phyloP scores from a whole-genome alignment of 1,140 invertebrate genomes.

The Pogonus chalceus region DNA sequence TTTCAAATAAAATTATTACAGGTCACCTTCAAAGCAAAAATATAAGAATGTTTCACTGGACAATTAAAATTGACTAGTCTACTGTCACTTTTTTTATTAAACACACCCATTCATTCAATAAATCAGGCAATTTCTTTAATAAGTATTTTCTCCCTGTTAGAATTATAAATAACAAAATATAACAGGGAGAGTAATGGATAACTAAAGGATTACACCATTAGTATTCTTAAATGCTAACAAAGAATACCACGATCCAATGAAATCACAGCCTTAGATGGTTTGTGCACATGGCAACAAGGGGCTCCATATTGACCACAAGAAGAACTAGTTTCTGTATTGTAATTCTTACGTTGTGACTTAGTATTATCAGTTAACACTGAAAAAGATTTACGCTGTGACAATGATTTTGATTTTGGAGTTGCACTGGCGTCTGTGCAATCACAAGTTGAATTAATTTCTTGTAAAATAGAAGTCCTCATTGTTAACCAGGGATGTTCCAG shows the following conservation, averaged over 20 bases:
- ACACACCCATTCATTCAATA: too few relatives aligned
- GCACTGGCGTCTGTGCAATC: conserved; percentile 11
- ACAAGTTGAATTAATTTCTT: conserved; percentile 16
- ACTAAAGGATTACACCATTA: background rate
- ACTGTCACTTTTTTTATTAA: too few relatives aligned
- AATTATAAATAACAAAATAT: background rate
- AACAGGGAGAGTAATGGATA: background rate
- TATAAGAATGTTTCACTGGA: too few relatives aligned
- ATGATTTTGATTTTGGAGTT: conserved; percentile 27
- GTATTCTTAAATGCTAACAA: conserved; percentile 25
- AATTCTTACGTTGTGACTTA: conserved; percentile 25
- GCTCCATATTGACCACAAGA: conserved; percentile 33
- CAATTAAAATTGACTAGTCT: conserved; percentile 2
- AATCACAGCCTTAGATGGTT: conserved; percentile 31
- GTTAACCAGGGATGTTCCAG: conserved; percentile 34
- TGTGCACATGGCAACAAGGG: conserved; percentile 31
- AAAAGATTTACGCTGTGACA: conserved; percentile 27
- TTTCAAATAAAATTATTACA: too few relatives aligned
- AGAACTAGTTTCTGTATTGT: conserved; percentile 18
- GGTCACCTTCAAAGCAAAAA: too few relatives aligned
- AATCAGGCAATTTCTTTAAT: too few relatives aligned
- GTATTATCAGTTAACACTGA: conserved; percentile 20
- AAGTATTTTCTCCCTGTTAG: too few relatives aligned
- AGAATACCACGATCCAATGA: conserved; percentile 34
- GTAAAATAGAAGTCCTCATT: conserved; percentile 22